phyloP scores from a whole-genome alignment of 2,888 invertebrate species.

The Drosophila maculinotata region DNA sequence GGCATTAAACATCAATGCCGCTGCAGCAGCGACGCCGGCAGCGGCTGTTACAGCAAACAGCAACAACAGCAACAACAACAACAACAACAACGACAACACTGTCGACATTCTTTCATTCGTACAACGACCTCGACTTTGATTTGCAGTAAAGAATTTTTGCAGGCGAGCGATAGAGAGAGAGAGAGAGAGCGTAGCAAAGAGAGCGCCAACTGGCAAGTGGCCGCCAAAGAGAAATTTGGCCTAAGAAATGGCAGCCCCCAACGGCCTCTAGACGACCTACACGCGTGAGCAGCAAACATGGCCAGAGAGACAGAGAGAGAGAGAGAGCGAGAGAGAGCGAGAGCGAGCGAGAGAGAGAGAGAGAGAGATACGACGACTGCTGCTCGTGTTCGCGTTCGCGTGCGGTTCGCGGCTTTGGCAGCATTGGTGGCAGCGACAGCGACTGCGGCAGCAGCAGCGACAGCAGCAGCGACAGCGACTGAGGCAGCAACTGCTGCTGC shows the following conservation, averaged over 20 bases:
- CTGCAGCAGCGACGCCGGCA: constrained; percentile 25
- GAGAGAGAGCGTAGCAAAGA: constrained; percentile 27
- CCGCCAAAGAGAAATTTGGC: constrained; percentile 32
- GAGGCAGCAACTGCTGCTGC: constrained; percentile 10
- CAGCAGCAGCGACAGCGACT: constrained; percentile 8
- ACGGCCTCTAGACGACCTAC: constrained; percentile 85
- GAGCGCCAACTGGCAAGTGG: constrained; percentile 26
- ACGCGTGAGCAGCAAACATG: constrained; percentile 69
- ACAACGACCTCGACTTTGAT: constrained; percentile 85
- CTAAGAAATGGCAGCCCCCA: constrained; percentile 47
- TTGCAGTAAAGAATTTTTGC: constrained; percentile 74
- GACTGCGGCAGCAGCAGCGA: constrained; percentile 3
- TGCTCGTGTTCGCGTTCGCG: constrained; percentile 31
- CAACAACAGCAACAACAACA: constrained; percentile 29
- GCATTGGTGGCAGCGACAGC: constrained; percentile 3
- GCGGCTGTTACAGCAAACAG: constrained; percentile 9
- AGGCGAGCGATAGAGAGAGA: constrained; percentile 28
- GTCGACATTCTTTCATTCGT: constrained; percentile 83
- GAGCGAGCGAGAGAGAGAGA: constrained; percentile 19
- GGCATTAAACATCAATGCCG: constrained; percentile 72
- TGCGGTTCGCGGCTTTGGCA: constrained; percentile 21
- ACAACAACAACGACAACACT: constrained; percentile 57
- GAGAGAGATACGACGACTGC: constrained; percentile 16
- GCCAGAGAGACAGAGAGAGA: too few species aligned
- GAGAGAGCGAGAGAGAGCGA: constrained; percentile 20